phyloP scores from a whole-genome alignment of 2,797 vertebrate genomes.

The Molossus alvarezi region DNA sequence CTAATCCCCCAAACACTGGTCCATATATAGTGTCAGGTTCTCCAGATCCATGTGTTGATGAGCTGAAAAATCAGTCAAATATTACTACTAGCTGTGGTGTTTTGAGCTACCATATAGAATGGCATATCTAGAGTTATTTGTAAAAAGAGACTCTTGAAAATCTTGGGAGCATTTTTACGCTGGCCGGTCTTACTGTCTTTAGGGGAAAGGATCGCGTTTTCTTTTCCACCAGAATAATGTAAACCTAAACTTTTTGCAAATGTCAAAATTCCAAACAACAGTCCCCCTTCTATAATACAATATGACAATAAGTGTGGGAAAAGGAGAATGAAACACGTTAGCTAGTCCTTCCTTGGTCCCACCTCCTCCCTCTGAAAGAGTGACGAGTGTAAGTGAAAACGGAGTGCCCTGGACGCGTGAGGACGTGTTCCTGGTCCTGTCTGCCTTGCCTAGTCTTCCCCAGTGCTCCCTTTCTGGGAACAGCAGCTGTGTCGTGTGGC shows the following conservation, averaged over 20 bases:
- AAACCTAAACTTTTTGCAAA: conserved; percentile 8
- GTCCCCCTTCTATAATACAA: neutral
- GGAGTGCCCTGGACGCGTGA: neutral
- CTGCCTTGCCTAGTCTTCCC: neutral
- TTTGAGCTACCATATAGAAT: neutral
- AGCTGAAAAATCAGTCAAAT: neutral
- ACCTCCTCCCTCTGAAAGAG: neutral
- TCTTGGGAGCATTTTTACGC: conserved; percentile 27
- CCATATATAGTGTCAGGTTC: neutral
- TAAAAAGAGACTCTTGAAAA: conserved; percentile 34
- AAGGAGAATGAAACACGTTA: neutral
- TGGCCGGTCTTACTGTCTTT: conserved; percentile 17
- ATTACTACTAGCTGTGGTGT: neutral
- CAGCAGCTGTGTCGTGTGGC: neutral
- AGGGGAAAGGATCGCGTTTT: neutral
- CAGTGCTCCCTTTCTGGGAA: neutral
- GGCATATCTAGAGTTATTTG: neutral
- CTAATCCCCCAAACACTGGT: neutral
- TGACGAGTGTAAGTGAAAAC: neutral
- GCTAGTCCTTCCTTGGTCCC: neutral
- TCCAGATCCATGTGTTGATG: neutral
- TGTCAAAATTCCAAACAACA: conserved; percentile 30
- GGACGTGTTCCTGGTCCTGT: neutral
- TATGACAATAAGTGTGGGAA: neutral
- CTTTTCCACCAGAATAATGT: conserved; percentile 22